Base-by-base conservation (phyloP, 2,113 vertebrate genomes). In the Lampris megalopsis region DNA sequence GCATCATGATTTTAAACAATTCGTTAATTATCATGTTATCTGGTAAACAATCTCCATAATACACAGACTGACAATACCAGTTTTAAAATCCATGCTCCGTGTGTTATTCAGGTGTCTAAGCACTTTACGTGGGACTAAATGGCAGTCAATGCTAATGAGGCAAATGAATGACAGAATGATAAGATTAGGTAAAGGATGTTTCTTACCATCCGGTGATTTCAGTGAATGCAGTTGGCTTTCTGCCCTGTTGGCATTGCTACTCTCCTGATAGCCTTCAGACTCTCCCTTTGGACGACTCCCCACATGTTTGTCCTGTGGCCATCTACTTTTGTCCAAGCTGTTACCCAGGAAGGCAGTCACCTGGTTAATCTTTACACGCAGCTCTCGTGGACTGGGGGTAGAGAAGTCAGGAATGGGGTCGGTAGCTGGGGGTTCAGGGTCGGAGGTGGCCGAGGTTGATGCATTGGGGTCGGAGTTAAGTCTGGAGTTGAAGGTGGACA, bases 311-410 rank as follows among this genome's bases (percentile, higher is more conserved):
- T 68, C 59, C 24, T 36, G 59, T 10, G 40, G 52, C 68, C 62
- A 70, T 73, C 75, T 57, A 43, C 62, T 82, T 37, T 75, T 57
- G 58, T 2, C 75, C 59, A 61, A 74, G 62, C 69, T 92, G 50
- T 77, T 80, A 56, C 85, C 81, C 53, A 87, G 49, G 68, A 91
- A 90, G 50, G 89, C 91, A 9, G 79, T 71, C 86, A 92, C 91
- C 77, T 91, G 89, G 80, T 91, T 90, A 71, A 91, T 92, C 78
- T 92, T 93, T 3, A 91, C 92, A 37, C 90, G 83, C 67, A 93
- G 79, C 79, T 92, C 90, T 2, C 81, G 86, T 47, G 89, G 63
- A 49, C 84, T 88, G 63, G 87, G 75, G 64, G 88, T 89, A 8
- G 91, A 81, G 41, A 53, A 58, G 8, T 8, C 62, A 40, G 43